Base-by-base conservation (phyloP, 2,113 vertebrate genomes). In the Struthio camelus region DNA sequence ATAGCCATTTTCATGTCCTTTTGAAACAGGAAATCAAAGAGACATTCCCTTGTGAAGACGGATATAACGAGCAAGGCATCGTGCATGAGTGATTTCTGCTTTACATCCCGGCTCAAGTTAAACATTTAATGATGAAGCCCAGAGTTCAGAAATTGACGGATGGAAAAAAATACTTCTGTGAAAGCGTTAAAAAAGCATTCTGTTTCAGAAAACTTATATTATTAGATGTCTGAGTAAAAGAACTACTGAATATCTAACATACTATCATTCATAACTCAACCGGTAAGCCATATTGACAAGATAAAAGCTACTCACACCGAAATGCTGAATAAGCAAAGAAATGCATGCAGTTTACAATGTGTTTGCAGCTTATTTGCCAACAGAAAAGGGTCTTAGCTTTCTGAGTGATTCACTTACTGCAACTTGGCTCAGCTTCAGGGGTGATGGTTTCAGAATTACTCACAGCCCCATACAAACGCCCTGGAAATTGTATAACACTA, bases 361-460 rank as follows among this genome's bases (percentile, higher is more conserved):
- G 46, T 34, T 67, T 17, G 1, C 4, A 0, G 69, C 32, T 70
- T 19, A 38, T 82, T 27, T 58, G 80, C 83, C 86, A 66, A 58
- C 48, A 82, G 75, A 67, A 77, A 71, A 87, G 62, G 69, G 77
- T 84, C 83, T 61, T 2, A 3, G 54, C 46, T 65, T 81, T 46
- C n/a, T 89, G 86, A 59, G 69, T 85, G 84, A 80, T 93, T 94
- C 80, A 56, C 58, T 85, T 42, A 9, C 67, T 94, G 80, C 56
- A 78, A 16, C 42, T 50, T 76, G 90, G 65, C 80, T 85, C 32
- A 53, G 14, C 32, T 83, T 83, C 76, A 89, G 92, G 17, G 80
- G 34, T 75, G 92, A 90, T 69, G 76, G 93, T 96, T 97, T 97
- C 70, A 0, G 80, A 89, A 95, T 96, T 64, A 89, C 93, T 97